Conservation (phyloP, 1,140 invertebrate species). For the Sweltsa coloradensis region DNA sequence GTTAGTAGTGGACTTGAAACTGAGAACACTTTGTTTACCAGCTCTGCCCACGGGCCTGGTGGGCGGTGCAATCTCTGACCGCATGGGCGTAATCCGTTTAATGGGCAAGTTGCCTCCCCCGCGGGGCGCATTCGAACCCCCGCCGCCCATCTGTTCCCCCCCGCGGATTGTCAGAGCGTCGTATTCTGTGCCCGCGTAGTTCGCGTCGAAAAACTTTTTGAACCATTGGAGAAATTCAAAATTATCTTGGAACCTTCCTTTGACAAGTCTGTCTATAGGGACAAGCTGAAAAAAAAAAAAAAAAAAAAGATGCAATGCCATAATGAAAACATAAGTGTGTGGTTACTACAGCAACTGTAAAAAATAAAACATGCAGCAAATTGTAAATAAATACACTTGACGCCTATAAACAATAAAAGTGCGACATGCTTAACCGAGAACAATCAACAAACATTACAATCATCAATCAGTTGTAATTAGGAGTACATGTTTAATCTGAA, state of each 20-base stretch:
- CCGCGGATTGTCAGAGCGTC: slow-evolving; percentile 75
- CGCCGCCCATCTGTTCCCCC: slow-evolving; percentile 64
- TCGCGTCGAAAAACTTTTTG: slow-evolving; percentile 98
- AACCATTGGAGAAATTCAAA: slow-evolving; percentile 99
- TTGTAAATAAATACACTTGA: no score
- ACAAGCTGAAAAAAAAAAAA: slow-evolving; percentile 35
- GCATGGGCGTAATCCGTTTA: slow-evolving; percentile 29
- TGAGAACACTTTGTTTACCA: slow-evolving; percentile 30
- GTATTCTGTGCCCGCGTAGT: slow-evolving; percentile 87
- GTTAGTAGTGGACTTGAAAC: no score
- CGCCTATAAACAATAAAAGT: no score
- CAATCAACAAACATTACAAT: no score
- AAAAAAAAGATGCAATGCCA: slow-evolving; percentile 14
- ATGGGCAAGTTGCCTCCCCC: slow-evolving; percentile 28
- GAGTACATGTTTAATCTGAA: no score
- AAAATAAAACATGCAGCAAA: no score
- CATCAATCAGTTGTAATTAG: no score
- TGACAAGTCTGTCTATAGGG: slow-evolving; percentile 80
- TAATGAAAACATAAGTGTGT: no score
- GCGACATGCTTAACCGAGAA: no score
- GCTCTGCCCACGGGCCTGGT: slow-evolving; percentile 26
- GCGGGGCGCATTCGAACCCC: slow-evolving; percentile 42
- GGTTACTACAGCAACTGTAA: no score
- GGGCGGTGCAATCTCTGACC: slow-evolving; percentile 25
- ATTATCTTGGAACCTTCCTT: slow-evolving; percentile 95